phyloP scores from a whole-genome alignment of 2,888 invertebrate genomes.

The Sphaerophoria rueppellii region DNA sequence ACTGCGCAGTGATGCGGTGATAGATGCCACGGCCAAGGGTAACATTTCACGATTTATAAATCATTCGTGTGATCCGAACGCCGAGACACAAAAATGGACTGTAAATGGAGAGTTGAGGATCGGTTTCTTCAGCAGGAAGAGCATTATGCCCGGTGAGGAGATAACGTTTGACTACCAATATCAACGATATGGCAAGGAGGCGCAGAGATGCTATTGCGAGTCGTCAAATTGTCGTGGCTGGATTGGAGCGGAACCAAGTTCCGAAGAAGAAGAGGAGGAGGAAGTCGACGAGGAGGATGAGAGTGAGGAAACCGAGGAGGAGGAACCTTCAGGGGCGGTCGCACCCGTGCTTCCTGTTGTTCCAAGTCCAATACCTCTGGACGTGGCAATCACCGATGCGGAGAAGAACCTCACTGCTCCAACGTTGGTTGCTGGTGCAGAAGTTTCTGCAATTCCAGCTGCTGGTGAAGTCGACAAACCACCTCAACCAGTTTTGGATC shows the following conservation, averaged over 20 bases:
- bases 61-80: slow-evolving; percentile 99
- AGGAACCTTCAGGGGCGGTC: slow-evolving; percentile 72
- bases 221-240: slow-evolving; percentile 95
- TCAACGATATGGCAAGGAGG: slow-evolving; percentile 97
- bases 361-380: slow-evolving; percentile 12
- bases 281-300: slow-evolving; percentile 77
- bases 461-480: not conserved
- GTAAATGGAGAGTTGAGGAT: slow-evolving; percentile 96
- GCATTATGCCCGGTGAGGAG: slow-evolving; percentile 94
- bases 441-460: slow-evolving; percentile 21
- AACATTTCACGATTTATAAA: slow-evolving; percentile 99
- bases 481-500: not conserved
- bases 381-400: slow-evolving; percentile 15
- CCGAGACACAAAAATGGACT: slow-evolving; percentile 99
- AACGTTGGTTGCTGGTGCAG: not conserved
- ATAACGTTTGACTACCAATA: slow-evolving; percentile 99
- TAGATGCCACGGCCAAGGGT: slow-evolving; percentile 98
- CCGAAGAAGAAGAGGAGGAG: slow-evolving; percentile 85
- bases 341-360: slow-evolving; percentile 5
- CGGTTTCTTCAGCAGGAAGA: slow-evolving; percentile 96
- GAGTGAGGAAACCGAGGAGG: slow-evolving; percentile 77
- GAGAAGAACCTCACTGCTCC: slow-evolving; percentile 20
- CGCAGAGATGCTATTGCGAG: slow-evolving; percentile 97
- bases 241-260: slow-evolving; percentile 95
- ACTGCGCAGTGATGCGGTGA: slow-evolving; percentile 94